Base-by-base conservation (phyloP, 2,888 invertebrate genomes). In the Hymenopus coronatus region DNA sequence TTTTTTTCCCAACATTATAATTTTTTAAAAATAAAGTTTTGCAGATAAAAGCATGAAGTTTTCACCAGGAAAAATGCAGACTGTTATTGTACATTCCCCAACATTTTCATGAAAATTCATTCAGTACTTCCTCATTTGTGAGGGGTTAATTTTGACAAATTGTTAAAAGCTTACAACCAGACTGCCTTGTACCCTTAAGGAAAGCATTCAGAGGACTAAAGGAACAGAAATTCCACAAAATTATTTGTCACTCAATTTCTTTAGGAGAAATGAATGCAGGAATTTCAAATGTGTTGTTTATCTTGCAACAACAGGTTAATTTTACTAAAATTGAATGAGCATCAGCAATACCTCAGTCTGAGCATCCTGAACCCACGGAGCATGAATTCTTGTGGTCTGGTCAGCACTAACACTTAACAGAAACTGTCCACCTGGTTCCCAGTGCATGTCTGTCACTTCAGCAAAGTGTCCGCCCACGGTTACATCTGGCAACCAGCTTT, bases 361-460 rank as follows among this genome's bases (percentile, higher is more conserved):
- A 8, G 0, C 28, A 1, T 92, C 89, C 84, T 93, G 93, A 28
- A 92, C 93, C 97, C 98, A 98, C 0, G 97, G 97, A 0, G 97
- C 98, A 93, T 99, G 98, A 83, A 98, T 94, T 91, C 99, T 94
- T 0, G 98, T 97, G 9, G 99, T 99, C 94, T 99, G 98, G 94
- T 99, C 99, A 0, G 95, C 93, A 87, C 98, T 96, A 0, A 96
- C 96, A 89, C 96, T 96, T 90, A 98, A 92, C 54, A 99, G 92
- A 93, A 96, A 98, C 90, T 96, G 94, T 20, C 97, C 97, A 83
- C 94, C 92, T 0, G 96, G 96, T 92, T 98, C 98, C 98, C 99
- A 99, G 88, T 95, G 94, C 89, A 98, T 93, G 92, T 98, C 99
- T 30, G 96, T 95, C 0, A 98, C 98, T 89, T 96, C 95, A 40